These are phyloP conservation scores for Rhea americana DNA, from an alignment of 2,113 vertebrate genomes.

Conservation along the genomic window DNA sequence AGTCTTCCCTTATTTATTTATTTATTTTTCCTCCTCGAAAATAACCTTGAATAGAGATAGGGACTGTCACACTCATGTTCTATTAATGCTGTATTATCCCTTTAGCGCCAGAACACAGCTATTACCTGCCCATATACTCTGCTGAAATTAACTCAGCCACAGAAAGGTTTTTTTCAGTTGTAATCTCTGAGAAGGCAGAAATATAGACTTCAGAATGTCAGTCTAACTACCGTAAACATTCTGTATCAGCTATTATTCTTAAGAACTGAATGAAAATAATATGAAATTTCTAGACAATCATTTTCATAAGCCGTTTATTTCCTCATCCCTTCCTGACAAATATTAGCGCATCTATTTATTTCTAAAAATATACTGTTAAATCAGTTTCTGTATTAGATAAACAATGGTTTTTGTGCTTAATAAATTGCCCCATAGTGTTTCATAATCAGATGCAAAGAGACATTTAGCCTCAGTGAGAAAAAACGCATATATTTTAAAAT, in stretches of 20 bases:
- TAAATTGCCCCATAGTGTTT: neutral
- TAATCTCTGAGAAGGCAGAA: neutral
- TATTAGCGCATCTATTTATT: neutral
- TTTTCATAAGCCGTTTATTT: neutral
- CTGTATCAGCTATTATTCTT: neutral
- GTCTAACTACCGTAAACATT: neutral
- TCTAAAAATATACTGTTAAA: neutral
- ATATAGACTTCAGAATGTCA: neutral
- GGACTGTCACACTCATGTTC: neutral
- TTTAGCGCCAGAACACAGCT: neutral
- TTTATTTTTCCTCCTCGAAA: neutral
- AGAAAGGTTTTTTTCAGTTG: neutral
- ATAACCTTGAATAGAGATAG: neutral
- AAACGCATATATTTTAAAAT: neutral
- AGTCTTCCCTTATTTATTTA: neutral
- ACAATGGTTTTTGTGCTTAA: neutral
- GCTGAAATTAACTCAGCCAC: neutral
- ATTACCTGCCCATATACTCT: neutral
- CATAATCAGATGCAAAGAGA: neutral
- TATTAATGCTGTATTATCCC: neutral
- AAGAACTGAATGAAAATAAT: neutral
- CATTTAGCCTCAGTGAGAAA: neutral
- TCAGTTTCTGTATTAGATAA: neutral
- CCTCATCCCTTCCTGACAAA: neutral
- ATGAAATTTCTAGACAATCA: neutral